Evolutionary conservation across 2,888 invertebrate species (phyloP).

Genomic region (Sarcophaga caerulescens): DNA sequence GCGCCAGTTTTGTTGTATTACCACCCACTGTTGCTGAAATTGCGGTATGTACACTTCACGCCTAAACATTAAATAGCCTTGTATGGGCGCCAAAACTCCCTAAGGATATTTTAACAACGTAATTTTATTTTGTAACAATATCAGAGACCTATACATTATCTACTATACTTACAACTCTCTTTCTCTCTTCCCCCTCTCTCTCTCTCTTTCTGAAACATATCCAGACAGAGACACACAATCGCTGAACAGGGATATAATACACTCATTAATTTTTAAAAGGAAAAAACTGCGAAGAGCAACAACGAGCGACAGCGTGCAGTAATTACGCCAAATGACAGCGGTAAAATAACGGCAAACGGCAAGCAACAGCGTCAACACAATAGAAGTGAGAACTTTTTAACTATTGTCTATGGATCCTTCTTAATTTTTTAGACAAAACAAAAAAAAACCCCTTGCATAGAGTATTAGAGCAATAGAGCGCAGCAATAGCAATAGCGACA

Average conservation of each 20-base stretch:
- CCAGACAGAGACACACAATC: not conserved
- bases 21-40: conserved; percentile 38
- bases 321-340: conserved; percentile 24
- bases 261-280: not conserved
- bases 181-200: too few species aligned
- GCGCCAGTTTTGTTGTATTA: conserved; percentile 10
- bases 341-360: not conserved
- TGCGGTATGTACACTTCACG: conserved; percentile 31
- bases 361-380: conserved; percentile 16
- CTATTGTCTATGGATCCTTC: conserved; percentile 55
- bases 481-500: not conserved
- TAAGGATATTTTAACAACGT: conserved; percentile 61
- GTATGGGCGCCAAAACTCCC: conserved; percentile 59
- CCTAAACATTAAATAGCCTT: conserved; percentile 44
- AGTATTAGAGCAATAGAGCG: not conserved
- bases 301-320: conserved; percentile 11
- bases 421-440: too few species aligned
- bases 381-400: conserved; percentile 21
- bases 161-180: too few species aligned
- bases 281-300: conserved; percentile 13
- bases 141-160: not conserved
- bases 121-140: conserved; percentile 40
- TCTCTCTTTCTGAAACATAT: too few species aligned
- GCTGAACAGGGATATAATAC: not conserved
- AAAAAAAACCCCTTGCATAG: not conserved